Conservation (phyloP, 64 coral and sea anemone species). For the Astreopora myriophthalma region DNA sequence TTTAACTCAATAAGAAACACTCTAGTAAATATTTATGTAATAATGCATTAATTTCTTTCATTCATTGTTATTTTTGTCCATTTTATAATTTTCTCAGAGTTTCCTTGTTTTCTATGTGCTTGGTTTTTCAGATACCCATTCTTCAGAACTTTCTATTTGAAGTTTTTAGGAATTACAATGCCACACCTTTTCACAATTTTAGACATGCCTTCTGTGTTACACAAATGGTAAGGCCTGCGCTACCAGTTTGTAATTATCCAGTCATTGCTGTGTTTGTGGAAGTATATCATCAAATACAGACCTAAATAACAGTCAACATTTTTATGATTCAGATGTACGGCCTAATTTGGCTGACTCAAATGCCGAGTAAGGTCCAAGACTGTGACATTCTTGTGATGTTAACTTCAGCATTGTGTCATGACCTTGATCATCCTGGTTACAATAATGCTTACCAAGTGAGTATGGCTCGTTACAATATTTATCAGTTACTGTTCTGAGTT, state of each 20-base stretch:
- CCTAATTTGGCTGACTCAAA: conserved; percentile 89
- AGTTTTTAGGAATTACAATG: conserved; percentile 88
- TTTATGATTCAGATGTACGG: conserved; percentile 76
- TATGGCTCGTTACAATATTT: background rate
- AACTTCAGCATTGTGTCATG: conserved; percentile 89
- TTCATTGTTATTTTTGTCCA: background rate
- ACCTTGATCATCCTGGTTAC: conserved; percentile 89
- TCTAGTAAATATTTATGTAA: no score
- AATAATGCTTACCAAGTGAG: conserved; percentile 93
- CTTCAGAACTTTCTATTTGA: conserved; percentile 89
- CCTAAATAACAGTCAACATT: background rate
- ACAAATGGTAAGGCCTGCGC: conserved; percentile 82
- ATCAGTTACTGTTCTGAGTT: no score
- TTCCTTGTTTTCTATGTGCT: background rate
- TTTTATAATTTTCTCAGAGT: background rate
- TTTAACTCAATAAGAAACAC: no score
- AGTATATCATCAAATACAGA: no score
- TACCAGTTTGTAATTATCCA: no score
- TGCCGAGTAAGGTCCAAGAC: conserved; percentile 56
- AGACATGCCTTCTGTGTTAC: conserved; percentile 93
- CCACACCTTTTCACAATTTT: conserved; percentile 92
- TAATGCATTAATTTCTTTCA: background rate
- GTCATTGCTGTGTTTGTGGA: no score
- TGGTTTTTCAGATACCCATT: conserved; percentile 67
- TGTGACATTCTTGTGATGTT: conserved; percentile 84